Evolutionary conservation across 1,140 invertebrate species (phyloP).

Genomic region (Sesamia nonagrioides): DNA sequence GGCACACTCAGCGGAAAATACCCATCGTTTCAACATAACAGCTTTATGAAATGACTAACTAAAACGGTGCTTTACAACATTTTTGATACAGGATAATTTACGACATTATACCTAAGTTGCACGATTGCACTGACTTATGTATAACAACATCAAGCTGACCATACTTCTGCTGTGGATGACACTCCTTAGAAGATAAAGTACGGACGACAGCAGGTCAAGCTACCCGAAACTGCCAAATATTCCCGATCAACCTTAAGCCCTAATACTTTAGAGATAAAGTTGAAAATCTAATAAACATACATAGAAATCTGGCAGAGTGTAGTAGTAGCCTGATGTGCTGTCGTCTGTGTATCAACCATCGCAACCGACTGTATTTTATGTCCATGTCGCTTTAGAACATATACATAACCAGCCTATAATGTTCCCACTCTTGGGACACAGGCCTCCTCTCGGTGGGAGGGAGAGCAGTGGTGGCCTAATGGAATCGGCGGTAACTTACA

Average conservation of each 20-base stretch:
- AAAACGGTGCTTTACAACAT: slow-evolving; percentile 32
- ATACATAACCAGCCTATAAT: too few species aligned
- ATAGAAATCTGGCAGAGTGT: too few species aligned
- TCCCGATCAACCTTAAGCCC: too few species aligned
- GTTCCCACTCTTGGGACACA: too few species aligned
- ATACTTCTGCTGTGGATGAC: not conserved
- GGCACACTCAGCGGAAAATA: slow-evolving; percentile 83
- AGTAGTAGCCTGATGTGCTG: too few species aligned
- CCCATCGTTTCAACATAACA: slow-evolving; percentile 69
- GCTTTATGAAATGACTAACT: slow-evolving; percentile 49
- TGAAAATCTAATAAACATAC: too few species aligned
- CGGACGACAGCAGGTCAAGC: too few species aligned
- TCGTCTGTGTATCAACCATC: not conserved
- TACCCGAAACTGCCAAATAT: too few species aligned
- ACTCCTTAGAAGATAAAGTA: not conserved
- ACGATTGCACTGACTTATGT: not conserved
- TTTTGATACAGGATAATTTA: not conserved
- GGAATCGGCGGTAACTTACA: too few species aligned
- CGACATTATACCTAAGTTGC: not conserved
- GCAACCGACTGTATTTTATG: not conserved
- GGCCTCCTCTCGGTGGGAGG: too few species aligned
- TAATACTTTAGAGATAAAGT: too few species aligned
- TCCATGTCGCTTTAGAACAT: not conserved
- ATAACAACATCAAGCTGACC: not conserved
- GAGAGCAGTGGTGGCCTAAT: too few species aligned